These are phyloP conservation scores for Noctua fimbriata DNA, from an alignment of 2,888 invertebrate species.

Conservation along the genomic window DNA sequence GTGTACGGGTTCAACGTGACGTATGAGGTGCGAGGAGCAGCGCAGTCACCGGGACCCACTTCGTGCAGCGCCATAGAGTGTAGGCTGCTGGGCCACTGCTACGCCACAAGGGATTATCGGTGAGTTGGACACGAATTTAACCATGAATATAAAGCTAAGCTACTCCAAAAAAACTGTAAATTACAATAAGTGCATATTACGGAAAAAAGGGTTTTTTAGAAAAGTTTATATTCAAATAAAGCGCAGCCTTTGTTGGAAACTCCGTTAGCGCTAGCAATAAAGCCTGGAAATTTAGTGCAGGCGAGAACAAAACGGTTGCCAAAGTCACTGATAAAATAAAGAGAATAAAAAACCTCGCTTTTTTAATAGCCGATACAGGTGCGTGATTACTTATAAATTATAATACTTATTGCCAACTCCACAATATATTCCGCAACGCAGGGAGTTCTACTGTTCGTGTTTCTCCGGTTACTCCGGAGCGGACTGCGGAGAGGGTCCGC, in stretches of 20 bases:
- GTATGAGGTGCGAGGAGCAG: constrained; percentile 92
- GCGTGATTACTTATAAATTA: too few relatives aligned
- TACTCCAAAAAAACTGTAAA: background rate
- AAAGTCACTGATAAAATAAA: background rate
- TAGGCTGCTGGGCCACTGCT: constrained; percentile 96
- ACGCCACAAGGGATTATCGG: constrained; percentile 93
- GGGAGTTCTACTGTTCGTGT: constrained; percentile 94
- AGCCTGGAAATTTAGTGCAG: constrained; percentile 67
- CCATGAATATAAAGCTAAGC: background rate
- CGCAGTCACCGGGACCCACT: constrained; percentile 86
- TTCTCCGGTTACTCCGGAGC: too few relatives aligned
- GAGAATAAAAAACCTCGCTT: background rate
- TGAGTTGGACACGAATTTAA: constrained; percentile 85
- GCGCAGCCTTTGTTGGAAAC: constrained; percentile 32
- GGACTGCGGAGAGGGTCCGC: constrained; percentile 95
- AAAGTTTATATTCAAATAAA: background rate
- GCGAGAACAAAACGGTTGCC: constrained; percentile 63
- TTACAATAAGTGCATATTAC: background rate
- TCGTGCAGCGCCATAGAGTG: constrained; percentile 95
- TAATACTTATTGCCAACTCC: too few relatives aligned
- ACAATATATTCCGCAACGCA: constrained; percentile 76
- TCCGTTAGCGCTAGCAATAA: constrained; percentile 71
- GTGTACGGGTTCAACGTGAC: constrained; percentile 98
- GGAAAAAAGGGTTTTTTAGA: background rate
- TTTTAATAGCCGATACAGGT: background rate